These are phyloP conservation scores for Heterocephalus glaber DNA, from an alignment of 2,113 vertebrate species.

Conservation along the genomic window DNA sequence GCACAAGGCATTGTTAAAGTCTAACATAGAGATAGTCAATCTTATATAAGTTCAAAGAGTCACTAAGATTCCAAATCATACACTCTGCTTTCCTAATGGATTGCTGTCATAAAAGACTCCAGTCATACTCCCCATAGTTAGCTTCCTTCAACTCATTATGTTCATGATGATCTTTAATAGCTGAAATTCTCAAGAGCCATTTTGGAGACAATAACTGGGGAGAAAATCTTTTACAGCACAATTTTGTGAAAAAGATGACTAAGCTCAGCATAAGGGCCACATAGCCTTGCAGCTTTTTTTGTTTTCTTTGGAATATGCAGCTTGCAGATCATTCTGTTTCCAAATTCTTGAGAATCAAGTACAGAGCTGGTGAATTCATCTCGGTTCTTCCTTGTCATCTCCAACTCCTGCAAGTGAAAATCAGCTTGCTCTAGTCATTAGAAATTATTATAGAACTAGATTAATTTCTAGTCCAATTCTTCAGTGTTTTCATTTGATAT, in stretches of 20 bases:
- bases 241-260: not conserved
- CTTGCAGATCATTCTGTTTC: conserved; percentile 53
- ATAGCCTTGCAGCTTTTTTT: not conserved
- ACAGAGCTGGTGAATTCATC: conserved; percentile 65
- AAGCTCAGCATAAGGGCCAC: not conserved
- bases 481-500: conserved; percentile 72
- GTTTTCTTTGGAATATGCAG: conserved; percentile 47
- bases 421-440: conserved; percentile 65
- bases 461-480: conserved; percentile 74
- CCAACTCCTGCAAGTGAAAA: conserved; percentile 50
- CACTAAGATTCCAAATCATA: not conserved
- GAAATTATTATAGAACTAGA: conserved; percentile 64
- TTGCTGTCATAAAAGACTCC: not conserved
- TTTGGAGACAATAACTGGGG: not conserved
- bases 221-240: conserved; percentile 13
- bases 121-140: not conserved
- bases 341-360: conserved; percentile 58
- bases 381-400: conserved; percentile 57
- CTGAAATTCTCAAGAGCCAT: not conserved
- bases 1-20: not conserved
- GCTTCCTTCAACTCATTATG: not conserved
- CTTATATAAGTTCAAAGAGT: not conserved
- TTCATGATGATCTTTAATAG: not conserved
- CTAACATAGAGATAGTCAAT: not conserved
- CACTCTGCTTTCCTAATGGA: not conserved